Evolutionary conservation across 2,113 vertebrate species (phyloP).

Genomic region (Carassius carassius): DNA sequence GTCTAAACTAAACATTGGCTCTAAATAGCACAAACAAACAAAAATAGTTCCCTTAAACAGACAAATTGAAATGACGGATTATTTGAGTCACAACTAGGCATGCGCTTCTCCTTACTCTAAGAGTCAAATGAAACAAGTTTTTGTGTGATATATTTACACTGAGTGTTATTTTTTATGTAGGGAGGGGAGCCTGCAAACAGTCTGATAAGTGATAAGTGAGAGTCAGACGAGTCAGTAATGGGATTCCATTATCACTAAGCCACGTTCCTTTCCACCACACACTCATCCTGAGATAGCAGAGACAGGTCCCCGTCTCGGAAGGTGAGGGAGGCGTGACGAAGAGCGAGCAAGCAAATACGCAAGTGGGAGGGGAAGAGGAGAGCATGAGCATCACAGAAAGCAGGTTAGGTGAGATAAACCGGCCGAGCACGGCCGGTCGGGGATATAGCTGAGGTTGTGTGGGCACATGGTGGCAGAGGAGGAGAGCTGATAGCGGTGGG

Average conservation of each 20-base stretch:
- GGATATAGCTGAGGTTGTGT: constrained; percentile 38
- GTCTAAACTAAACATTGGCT: background rate
- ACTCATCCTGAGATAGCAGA: constrained; percentile 48
- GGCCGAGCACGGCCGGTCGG: constrained; percentile 19
- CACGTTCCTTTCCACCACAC: constrained; percentile 28
- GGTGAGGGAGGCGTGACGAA: constrained; percentile 49
- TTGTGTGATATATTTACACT: constrained; percentile 23
- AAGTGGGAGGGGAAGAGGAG: constrained; percentile 29
- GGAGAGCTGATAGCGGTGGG: constrained; percentile 39
- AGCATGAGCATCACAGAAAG: constrained; percentile 5
- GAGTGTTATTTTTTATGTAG: constrained; percentile 4
- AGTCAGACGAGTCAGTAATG: constrained; percentile 64
- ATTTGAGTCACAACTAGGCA: constrained; percentile 22
- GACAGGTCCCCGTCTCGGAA: constrained; percentile 52
- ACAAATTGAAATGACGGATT: constrained; percentile 23
- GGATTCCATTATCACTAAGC: constrained; percentile 69
- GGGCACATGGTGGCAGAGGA: constrained; percentile 14
- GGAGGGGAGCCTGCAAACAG: constrained; percentile 58
- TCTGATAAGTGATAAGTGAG: constrained; percentile 68
- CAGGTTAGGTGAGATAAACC: constrained; percentile 45
- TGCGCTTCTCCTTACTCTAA: constrained; percentile 11
- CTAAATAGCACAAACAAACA: constrained; percentile 1
- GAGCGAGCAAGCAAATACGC: constrained; percentile 25
- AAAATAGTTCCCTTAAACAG: constrained; percentile 5
- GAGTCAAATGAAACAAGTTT: constrained; percentile 19